phyloP scores from a whole-genome alignment of 2,113 vertebrate species.

The Dicrurus megarhynchus region DNA sequence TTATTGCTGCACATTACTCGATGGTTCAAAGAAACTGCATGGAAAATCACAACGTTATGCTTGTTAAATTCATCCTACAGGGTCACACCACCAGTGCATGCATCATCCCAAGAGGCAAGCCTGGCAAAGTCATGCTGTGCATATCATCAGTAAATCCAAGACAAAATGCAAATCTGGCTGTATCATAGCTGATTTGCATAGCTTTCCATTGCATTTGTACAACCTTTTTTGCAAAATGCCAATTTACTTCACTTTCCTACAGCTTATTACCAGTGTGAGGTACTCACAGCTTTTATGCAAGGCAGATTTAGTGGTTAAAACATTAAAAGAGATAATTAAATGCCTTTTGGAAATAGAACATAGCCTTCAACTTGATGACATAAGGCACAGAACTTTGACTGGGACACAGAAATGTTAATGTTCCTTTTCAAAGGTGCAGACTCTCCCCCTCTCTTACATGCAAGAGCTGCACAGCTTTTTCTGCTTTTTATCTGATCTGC shows the following conservation, averaged over 20 bases:
- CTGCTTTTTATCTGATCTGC: slow-evolving; percentile 34
- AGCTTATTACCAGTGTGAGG: slow-evolving; percentile 58
- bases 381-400: not conserved
- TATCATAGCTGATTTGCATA: slow-evolving; percentile 61
- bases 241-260: slow-evolving; percentile 66
- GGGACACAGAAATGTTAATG: not conserved
- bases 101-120: slow-evolving; percentile 48
- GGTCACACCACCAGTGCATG: not conserved
- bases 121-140: slow-evolving; percentile 62
- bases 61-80: slow-evolving; percentile 65
- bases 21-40: slow-evolving; percentile 44
- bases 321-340: slow-evolving; percentile 48
- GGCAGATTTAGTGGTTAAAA: slow-evolving; percentile 62
- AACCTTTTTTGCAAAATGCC: slow-evolving; percentile 62
- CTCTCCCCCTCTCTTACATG: not conserved
- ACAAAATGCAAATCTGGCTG: slow-evolving; percentile 63
- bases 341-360: not conserved
- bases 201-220: slow-evolving; percentile 42
- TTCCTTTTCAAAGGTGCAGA: not conserved
- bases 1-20: slow-evolving; percentile 32
- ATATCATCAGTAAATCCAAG: slow-evolving; percentile 50
- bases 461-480: slow-evolving; percentile 27
- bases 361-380: not conserved
- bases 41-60: slow-evolving; percentile 59
- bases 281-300: slow-evolving; percentile 61